These are phyloP conservation scores for Cryptoprocta ferox DNA, from an alignment of 2,797 vertebrate genomes.

Conservation along the genomic window DNA sequence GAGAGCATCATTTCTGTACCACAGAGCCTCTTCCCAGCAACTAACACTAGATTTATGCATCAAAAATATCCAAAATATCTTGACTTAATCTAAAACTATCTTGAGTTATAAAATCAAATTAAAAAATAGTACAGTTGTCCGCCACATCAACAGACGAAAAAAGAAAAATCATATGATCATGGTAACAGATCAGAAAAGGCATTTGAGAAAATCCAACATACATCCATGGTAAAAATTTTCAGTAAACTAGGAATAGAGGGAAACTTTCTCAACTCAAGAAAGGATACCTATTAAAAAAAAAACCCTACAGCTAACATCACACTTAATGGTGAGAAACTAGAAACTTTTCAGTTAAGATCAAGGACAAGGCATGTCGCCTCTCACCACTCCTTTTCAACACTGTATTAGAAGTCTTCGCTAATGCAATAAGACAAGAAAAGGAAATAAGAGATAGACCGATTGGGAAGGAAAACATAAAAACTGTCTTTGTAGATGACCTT, in stretches of 20 bases:
- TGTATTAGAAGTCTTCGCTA: background rate
- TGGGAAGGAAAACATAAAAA: background rate
- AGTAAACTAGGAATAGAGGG: background rate
- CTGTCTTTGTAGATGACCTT: background rate
- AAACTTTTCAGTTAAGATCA: background rate
- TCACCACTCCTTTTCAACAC: background rate
- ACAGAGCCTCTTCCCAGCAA: background rate
- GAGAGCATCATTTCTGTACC: accelerated
- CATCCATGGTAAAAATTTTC: background rate
- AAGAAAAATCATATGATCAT: background rate
- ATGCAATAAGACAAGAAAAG: background rate
- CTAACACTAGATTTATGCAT: background rate
- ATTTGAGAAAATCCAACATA: background rate
- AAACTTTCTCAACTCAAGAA: background rate
- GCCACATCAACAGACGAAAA: background rate
- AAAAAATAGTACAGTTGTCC: background rate
- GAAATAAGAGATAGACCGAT: background rate
- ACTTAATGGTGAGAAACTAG: background rate
- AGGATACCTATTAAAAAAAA: background rate
- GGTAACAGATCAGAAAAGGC: background rate
- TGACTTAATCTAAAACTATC: background rate
- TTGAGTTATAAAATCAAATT: background rate
- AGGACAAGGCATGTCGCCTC: background rate
- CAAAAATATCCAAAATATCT: background rate
- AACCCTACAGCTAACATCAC: background rate